Evolutionary conservation across 1,140 invertebrate species (phyloP).

Genomic region (Drosophila varians): DNA sequence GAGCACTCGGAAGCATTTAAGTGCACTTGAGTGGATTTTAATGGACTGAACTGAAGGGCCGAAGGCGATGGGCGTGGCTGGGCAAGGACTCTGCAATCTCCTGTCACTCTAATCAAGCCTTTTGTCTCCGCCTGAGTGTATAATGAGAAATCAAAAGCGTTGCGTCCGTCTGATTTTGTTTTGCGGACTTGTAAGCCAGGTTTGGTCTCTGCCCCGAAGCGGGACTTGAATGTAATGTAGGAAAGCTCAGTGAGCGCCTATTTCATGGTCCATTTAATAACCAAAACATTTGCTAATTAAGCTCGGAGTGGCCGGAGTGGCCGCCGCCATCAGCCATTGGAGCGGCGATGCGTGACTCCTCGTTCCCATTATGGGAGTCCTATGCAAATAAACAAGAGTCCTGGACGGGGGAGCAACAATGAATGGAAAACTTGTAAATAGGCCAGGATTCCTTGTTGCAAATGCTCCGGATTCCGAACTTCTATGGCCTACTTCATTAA

Average conservation of each 20-base stretch:
- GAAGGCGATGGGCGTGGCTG: conserved; percentile 15
- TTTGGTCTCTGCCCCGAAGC: background rate
- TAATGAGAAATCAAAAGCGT: conserved; percentile 26
- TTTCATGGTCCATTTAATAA: conserved; percentile 58
- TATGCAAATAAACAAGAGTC: conserved; percentile 65
- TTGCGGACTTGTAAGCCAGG: background rate
- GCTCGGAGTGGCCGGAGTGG: conserved; percentile 5
- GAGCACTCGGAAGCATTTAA: conserved; percentile 79
- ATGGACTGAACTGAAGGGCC: conserved; percentile 56
- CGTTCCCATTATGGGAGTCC: conserved; percentile 52
- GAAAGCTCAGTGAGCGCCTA: conserved; percentile 6
- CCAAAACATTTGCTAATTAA: conserved; percentile 53
- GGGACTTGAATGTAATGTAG: conserved; percentile 9
- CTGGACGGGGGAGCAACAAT: conserved; percentile 20
- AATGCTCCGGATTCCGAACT: conserved; percentile 68
- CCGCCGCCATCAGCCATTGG: conserved; percentile 18
- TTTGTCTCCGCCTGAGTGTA: conserved; percentile 40
- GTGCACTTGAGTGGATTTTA: conserved; percentile 81
- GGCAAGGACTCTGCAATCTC: conserved; percentile 4
- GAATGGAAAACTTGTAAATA: conserved; percentile 58
- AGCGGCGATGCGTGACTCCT: conserved; percentile 45
- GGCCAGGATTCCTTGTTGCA: conserved; percentile 77
- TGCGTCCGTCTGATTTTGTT: background rate
- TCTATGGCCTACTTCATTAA: conserved; percentile 80
- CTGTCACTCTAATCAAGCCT: conserved; percentile 73